Evolutionary conservation across 1,140 invertebrate genomes (phyloP).

Genomic region (Caerostris extrusa): DNA sequence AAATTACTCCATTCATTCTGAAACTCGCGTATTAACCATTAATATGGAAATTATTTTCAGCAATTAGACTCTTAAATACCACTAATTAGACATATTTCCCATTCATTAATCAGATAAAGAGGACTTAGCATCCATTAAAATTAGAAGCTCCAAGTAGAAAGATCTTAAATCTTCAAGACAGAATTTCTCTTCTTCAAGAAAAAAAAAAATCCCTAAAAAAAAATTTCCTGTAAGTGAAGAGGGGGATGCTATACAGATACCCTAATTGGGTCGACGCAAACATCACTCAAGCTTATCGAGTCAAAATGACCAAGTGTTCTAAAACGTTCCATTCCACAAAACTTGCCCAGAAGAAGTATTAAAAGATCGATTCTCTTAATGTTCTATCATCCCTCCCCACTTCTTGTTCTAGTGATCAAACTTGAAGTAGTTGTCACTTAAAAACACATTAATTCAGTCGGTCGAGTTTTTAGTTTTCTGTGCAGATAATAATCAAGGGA

Average conservation of each 20-base stretch:
- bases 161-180: neutral
- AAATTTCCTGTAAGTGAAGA: neutral
- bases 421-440: neutral
- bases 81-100: neutral
- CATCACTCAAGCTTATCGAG: conserved; percentile 71
- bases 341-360: neutral
- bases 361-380: conserved; percentile 1
- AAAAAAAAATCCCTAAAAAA: neutral
- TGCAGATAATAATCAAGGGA: no score
- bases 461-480: neutral
- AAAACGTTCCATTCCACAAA: conserved; percentile 6
- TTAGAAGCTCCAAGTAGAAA: neutral
- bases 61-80: neutral
- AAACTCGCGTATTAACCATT: neutral
- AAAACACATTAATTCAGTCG: conserved; percentile 29
- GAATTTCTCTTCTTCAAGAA: neutral
- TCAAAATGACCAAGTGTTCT: neutral
- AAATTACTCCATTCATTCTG: neutral
- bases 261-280: conserved; percentile 34
- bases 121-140: conserved; percentile 40
- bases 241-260: neutral
- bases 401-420: neutral
- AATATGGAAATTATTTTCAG: neutral
- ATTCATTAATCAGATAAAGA: conserved; percentile 19
- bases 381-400: neutral